Conservation (phyloP, 2,113 vertebrate genomes). For the Pomatorhinus ruficollis region DNA sequence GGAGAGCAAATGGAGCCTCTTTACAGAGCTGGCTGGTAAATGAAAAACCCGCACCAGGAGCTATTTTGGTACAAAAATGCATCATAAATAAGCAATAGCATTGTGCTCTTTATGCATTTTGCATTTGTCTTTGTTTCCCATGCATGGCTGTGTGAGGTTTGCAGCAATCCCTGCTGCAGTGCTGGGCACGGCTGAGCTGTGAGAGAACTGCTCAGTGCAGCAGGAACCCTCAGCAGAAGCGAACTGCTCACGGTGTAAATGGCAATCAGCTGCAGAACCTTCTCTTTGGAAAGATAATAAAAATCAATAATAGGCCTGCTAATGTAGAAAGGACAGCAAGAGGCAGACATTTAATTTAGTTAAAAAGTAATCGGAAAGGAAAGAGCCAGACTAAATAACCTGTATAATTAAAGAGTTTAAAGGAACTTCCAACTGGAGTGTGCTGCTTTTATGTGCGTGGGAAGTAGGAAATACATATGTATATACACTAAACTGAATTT, state of each 20-base stretch:
- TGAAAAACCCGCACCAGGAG: not conserved
- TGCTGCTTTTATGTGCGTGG: slow-evolving; percentile 24
- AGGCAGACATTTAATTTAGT: slow-evolving; percentile 51
- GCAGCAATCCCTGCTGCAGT: not conserved
- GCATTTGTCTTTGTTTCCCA: not conserved
- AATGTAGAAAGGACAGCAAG: slow-evolving; percentile 59
- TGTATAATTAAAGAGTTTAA: slow-evolving; percentile 64
- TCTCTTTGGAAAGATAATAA: slow-evolving; percentile 55
- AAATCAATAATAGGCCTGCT: slow-evolving; percentile 59
- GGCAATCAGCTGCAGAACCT: slow-evolving; percentile 13
- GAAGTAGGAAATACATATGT: slow-evolving; percentile 39
- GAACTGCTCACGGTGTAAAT: slow-evolving; percentile 25
- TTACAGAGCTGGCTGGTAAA: not conserved
- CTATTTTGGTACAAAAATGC: not conserved
- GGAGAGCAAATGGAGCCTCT: not conserved
- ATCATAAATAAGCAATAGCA: not conserved
- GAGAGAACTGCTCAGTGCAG: not conserved
- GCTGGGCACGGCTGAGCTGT: not conserved
- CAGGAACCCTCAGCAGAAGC: not conserved
- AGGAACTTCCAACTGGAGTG: slow-evolving; percentile 44
- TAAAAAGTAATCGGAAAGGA: slow-evolving; percentile 44
- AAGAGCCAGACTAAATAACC: slow-evolving; percentile 65
- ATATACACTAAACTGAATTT: slow-evolving; percentile 53
- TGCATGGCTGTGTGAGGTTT: not conserved
- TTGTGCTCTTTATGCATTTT: not conserved